These are phyloP conservation scores for Melospiza melodia DNA, from an alignment of 2,113 vertebrate species.

Conservation along the genomic window DNA sequence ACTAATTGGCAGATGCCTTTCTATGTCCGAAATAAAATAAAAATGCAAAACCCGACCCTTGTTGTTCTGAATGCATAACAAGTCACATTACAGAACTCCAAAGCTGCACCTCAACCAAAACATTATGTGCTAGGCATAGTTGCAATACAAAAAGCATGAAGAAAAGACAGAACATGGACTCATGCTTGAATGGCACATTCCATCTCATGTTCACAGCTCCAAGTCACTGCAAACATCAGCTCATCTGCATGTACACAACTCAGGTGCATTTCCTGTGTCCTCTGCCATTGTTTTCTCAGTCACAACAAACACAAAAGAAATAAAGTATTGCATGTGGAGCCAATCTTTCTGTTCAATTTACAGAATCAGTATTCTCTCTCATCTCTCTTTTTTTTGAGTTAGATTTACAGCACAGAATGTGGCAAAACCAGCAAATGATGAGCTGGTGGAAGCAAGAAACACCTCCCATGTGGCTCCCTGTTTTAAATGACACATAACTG, in stretches of 20 bases:
- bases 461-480: not conserved
- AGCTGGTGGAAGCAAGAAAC: not conserved
- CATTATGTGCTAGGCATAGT: not conserved
- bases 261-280: not conserved
- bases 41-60: not conserved
- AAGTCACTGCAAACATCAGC: not conserved
- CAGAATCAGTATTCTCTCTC: not conserved
- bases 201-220: not conserved
- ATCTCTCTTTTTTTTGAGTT: not conserved
- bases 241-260: not conserved
- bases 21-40: not conserved
- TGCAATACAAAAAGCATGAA: not conserved
- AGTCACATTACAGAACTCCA: not conserved
- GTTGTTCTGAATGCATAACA: not conserved
- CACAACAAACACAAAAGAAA: not conserved
- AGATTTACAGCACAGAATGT: not conserved
- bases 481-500: not conserved
- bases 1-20: not conserved
- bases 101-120: not conserved
- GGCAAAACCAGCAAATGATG: not conserved
- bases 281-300: not conserved
- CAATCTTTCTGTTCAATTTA: not conserved
- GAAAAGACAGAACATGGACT: not conserved
- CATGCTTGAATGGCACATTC: not conserved
- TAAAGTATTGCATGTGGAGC: not conserved